Conservation (phyloP, 1,140 invertebrate species). For the Trichogramma pretiosum region DNA sequence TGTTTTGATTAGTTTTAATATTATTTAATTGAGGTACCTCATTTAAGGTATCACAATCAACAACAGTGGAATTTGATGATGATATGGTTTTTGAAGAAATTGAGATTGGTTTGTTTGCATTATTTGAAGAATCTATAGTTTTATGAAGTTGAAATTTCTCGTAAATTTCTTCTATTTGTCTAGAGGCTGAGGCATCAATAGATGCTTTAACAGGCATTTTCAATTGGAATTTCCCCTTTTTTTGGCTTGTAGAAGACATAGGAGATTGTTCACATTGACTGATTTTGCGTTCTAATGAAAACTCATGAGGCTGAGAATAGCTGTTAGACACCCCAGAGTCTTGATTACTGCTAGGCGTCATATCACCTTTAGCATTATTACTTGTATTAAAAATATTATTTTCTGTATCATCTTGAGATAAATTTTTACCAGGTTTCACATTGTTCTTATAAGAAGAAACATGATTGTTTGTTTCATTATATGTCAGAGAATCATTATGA, state of each 20-base stretch:
- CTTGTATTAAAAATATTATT: no score
- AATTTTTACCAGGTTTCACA: no score
- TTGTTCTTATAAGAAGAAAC: no score
- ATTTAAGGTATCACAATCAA: no score
- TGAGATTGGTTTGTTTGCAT: neutral
- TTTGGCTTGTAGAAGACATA: neutral
- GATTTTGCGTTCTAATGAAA: neutral
- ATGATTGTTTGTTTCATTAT: constrained; percentile 4
- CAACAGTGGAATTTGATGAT: neutral
- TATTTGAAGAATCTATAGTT: neutral
- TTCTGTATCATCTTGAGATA: no score
- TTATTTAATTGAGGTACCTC: no score
- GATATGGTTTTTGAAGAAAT: neutral
- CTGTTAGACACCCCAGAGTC: no score
- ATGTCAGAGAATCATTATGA: neutral
- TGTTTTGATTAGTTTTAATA: no score
- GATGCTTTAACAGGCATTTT: constrained; percentile 32
- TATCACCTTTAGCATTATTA: no score
- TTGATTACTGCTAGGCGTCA: no score
- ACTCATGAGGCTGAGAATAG: no score
- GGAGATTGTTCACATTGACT: neutral
- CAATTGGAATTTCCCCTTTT: constrained; percentile 23
- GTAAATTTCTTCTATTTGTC: constrained; percentile 28
- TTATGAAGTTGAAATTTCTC: constrained; percentile 19
- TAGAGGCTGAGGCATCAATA: constrained; percentile 22